phyloP scores from a whole-genome alignment of 1,140 invertebrate genomes.

The Pachypeltis micranthus region DNA sequence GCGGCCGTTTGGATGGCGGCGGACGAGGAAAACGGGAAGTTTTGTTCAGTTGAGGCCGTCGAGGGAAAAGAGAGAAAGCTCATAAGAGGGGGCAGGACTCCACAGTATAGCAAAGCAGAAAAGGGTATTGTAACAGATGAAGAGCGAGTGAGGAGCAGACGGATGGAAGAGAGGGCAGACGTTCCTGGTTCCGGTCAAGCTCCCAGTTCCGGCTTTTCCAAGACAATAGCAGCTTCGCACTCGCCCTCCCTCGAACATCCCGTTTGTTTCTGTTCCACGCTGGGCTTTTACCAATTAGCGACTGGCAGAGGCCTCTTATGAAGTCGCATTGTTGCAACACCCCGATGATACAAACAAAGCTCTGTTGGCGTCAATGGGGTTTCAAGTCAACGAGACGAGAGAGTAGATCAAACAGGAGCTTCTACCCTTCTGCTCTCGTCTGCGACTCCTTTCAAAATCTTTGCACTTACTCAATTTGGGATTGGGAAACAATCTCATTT shows the following conservation, averaged over 20 bases:
- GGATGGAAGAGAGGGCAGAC: too few species aligned
- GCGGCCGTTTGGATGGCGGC: not conserved
- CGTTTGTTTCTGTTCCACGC: not conserved
- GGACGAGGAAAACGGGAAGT: too few species aligned
- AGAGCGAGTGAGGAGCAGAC: not conserved
- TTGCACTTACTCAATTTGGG: too few species aligned
- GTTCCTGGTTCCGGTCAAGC: not conserved
- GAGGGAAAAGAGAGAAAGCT: too few species aligned
- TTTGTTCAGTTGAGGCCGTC: not conserved
- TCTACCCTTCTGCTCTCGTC: not conserved
- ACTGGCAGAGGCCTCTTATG: not conserved
- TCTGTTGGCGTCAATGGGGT: not conserved
- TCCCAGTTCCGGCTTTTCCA: not conserved
- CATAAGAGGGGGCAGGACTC: not conserved
- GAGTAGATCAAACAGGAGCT: not conserved
- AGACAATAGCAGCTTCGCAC: constrained; percentile 8
- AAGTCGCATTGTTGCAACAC: not conserved
- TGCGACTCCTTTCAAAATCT: too few species aligned
- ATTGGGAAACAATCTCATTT: too few species aligned
- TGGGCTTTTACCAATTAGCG: constrained; percentile 2
- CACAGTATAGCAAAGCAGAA: not conserved
- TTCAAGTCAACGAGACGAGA: not conserved
- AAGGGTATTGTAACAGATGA: constrained; percentile 4
- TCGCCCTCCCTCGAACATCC: not conserved
- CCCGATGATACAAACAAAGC: constrained; percentile 1